phyloP scores from a whole-genome alignment of 2,888 invertebrate species.

The Cephus rjabovi region DNA sequence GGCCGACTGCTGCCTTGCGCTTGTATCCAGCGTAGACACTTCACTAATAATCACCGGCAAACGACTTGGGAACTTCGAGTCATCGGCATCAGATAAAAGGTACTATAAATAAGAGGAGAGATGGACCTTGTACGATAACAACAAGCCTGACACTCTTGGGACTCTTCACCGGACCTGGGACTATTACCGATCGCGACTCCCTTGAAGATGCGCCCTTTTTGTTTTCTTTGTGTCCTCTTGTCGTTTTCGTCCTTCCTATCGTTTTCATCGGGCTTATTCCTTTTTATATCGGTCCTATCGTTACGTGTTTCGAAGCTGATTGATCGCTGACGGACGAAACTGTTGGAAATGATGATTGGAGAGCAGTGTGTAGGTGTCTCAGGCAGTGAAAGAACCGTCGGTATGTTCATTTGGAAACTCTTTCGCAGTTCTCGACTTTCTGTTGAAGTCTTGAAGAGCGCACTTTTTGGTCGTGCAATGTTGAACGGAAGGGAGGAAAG shows the following conservation, averaged over 20 bases:
- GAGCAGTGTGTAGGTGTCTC: neutral
- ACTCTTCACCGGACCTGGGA: neutral
- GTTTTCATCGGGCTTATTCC: conserved; percentile 9
- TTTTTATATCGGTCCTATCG: conserved; percentile 15
- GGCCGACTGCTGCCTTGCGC: neutral
- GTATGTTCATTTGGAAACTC: neutral
- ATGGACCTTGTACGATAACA: neutral
- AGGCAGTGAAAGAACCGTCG: neutral
- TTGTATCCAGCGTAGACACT: neutral
- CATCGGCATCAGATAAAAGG: conserved; percentile 1
- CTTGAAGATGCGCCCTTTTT: neutral
- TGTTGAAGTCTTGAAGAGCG: neutral
- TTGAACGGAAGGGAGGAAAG: neutral
- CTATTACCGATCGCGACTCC: neutral
- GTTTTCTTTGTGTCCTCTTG: conserved; percentile 6
- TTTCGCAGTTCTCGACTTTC: neutral
- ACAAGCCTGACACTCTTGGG: neutral
- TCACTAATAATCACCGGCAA: neutral
- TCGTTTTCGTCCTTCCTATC: conserved; percentile 4
- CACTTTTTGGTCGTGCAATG: neutral
- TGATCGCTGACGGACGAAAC: neutral
- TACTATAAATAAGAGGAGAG: conserved; percentile 2
- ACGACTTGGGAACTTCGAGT: neutral
- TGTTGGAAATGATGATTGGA: neutral
- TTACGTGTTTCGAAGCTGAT: neutral